Evolutionary conservation across 2,888 invertebrate genomes (phyloP).

Genomic region (Thecocarcelia acutangulata): DNA sequence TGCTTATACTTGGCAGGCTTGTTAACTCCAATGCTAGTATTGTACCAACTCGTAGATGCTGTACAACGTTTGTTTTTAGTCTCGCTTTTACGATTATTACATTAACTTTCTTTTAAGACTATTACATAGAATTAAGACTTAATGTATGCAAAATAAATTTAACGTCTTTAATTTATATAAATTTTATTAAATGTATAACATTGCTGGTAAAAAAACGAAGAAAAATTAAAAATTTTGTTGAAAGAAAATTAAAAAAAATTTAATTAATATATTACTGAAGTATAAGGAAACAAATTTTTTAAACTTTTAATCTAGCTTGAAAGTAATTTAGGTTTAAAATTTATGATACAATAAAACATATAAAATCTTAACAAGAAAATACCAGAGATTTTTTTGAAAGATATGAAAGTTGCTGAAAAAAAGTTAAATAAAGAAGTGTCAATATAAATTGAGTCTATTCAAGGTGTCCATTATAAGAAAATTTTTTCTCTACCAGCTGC

Average conservation of each 20-base stretch:
- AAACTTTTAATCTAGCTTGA: too few relatives aligned
- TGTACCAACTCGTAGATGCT: neutral
- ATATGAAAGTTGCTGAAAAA: too few relatives aligned
- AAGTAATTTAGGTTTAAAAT: too few relatives aligned
- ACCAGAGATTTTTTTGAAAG: too few relatives aligned
- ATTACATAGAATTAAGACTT: slow-evolving; percentile 15
- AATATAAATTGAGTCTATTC: too few relatives aligned
- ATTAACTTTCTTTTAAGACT: slow-evolving; percentile 8
- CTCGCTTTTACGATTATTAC: slow-evolving; percentile 23
- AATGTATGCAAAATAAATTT: slow-evolving; percentile 23
- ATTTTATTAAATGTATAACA: neutral
- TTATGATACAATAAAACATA: too few relatives aligned
- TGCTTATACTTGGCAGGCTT: slow-evolving; percentile 25
- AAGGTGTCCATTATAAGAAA: too few relatives aligned
- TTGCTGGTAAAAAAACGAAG: neutral
- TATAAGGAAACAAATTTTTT: too few relatives aligned
- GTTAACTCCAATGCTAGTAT: neutral
- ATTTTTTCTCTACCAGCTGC: too few relatives aligned
- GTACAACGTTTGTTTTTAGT: slow-evolving; percentile 6
- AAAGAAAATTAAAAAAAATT: neutral
- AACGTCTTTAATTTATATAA: slow-evolving; percentile 22
- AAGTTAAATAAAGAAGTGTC: too few relatives aligned
- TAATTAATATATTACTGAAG: too few relatives aligned
- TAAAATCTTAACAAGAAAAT: too few relatives aligned
- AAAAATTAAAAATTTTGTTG: neutral